Percentiles rank a stretch among this genome's conserved stretches.
phyloP scores from a whole-genome alignment of 2,888 invertebrate genomes.

The Beris chalybata region DNA sequence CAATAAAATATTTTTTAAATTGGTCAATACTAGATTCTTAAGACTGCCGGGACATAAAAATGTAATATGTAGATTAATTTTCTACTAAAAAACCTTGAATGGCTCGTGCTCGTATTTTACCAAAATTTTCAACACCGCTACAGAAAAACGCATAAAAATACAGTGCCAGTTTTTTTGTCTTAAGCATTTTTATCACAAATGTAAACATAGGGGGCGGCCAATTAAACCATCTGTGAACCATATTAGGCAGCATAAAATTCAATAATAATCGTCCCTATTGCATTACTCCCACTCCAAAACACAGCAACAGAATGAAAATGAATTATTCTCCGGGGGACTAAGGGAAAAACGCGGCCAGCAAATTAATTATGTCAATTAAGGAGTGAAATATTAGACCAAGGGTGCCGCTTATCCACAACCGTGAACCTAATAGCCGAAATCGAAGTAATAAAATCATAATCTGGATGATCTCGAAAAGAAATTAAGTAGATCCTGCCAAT shows the following conservation, averaged over 20 bases:
- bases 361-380: slow-evolving; percentile 30
- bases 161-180: no score
- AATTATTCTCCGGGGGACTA: slow-evolving; percentile 22
- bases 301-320: slow-evolving; percentile 4
- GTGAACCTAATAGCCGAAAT: slow-evolving; percentile 1
- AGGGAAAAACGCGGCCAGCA: slow-evolving; percentile 23
- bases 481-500: slow-evolving; percentile 23
- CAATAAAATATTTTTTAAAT: no score
- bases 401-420: neutral
- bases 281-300: neutral
- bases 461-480: slow-evolving; percentile 1
- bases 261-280: slow-evolving; percentile 22
- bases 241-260: slow-evolving; percentile 27
- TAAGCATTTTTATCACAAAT: slow-evolving; percentile 23
- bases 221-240: slow-evolving; percentile 31
- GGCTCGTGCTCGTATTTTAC: no score
- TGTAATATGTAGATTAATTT: no score
- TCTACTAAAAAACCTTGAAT: no score
- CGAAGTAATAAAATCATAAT: slow-evolving; percentile 29
- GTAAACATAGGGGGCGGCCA: slow-evolving; percentile 19
- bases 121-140: no score
- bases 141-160: no score
- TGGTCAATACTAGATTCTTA: no score
- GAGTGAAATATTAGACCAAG: slow-evolving; percentile 21
- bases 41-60: no score